Conservation (phyloP, 1,140 invertebrate genomes). For the Ceratina australensis region DNA sequence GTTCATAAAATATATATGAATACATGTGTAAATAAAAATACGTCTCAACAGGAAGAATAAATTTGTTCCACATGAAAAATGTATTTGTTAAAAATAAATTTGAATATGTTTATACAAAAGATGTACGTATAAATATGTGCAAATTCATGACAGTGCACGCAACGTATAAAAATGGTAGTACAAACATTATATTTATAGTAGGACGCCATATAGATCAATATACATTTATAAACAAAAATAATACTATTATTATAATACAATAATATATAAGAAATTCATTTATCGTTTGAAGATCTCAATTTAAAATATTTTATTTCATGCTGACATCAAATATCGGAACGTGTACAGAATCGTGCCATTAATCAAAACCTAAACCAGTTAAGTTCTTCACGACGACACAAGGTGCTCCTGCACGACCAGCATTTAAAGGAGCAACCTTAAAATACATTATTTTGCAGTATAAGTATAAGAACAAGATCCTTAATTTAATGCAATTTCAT, state of each 20-base stretch:
- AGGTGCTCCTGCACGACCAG: constrained; percentile 91
- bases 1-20: constrained; percentile 53
- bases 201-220: constrained; percentile 8
- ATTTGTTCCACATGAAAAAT: constrained; percentile 42
- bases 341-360: background rate
- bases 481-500: background rate
- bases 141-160: constrained; percentile 21
- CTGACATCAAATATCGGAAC: background rate
- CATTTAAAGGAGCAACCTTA: constrained; percentile 86
- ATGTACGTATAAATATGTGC: constrained; percentile 38
- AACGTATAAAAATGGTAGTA: constrained; percentile 17
- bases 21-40: constrained; percentile 62
- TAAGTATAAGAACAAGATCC: background rate
- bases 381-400: constrained; percentile 85
- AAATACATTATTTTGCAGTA: constrained; percentile 51
- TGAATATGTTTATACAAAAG: constrained; percentile 36
- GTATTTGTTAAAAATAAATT: constrained; percentile 33
- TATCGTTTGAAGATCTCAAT: background rate
- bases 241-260: constrained; percentile 21
- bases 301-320: constrained; percentile 25
- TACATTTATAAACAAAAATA: constrained; percentile 18
- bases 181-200: background rate
- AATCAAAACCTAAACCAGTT: constrained; percentile 34
- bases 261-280: background rate
- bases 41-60: constrained; percentile 52